These are phyloP conservation scores for Heteromyza rotundicornis DNA, from an alignment of 2,888 invertebrate genomes.

Conservation along the genomic window DNA sequence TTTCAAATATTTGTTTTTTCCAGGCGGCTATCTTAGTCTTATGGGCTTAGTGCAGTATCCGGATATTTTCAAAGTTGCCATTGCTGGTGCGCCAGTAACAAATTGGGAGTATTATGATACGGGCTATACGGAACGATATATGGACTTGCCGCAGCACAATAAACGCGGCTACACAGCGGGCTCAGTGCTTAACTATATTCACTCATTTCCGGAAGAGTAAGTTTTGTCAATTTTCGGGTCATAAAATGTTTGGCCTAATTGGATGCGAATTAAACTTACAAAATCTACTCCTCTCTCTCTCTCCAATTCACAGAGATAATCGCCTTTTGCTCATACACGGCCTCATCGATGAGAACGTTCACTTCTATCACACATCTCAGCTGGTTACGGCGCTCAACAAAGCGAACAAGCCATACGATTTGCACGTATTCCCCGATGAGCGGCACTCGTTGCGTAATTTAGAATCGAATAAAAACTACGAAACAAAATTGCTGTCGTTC, in stretches of 20 bases:
- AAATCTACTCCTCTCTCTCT: not conserved
- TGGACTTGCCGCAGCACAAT: constrained; percentile 84
- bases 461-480: constrained; percentile 95
- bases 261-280: too few relatives aligned
- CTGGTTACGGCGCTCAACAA: constrained; percentile 88
- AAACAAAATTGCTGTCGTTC: constrained; percentile 91
- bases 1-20: constrained; percentile 12
- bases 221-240: constrained; percentile 50
- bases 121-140: constrained; percentile 97
- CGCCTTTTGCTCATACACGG: constrained; percentile 95
- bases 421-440: constrained; percentile 96
- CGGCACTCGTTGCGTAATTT: constrained; percentile 92
- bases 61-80: constrained; percentile 91
- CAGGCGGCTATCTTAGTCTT: constrained; percentile 91
- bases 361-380: constrained; percentile 94
- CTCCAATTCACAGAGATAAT: constrained; percentile 71
- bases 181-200: constrained; percentile 83
- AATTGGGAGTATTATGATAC: constrained; percentile 98
- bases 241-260: too few relatives aligned
- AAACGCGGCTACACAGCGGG: constrained; percentile 81
- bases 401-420: constrained; percentile 94
- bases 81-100: constrained; percentile 97
- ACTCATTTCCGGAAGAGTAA: constrained; percentile 90
- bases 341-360: constrained; percentile 97
- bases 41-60: constrained; percentile 93